Evolutionary conservation across 2,797 vertebrate genomes (phyloP).

Genomic region (Scolopax rusticola): DNA sequence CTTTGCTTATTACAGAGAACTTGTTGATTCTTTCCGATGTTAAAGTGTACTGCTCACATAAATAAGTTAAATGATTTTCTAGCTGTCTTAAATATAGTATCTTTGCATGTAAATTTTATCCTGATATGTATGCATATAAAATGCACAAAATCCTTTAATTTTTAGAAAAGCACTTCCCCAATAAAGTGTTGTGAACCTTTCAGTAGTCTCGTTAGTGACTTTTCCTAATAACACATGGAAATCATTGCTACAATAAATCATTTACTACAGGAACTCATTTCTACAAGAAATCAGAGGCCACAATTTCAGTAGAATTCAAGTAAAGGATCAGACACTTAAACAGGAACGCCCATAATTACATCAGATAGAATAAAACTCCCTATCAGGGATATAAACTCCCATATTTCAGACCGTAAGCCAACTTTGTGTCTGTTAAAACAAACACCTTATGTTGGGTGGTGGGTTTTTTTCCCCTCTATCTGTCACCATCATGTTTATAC

Average conservation of each 20-base stretch:
- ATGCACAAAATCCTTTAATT: neutral
- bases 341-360: neutral
- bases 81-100: neutral
- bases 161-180: neutral
- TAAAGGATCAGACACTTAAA: neutral
- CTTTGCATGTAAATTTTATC: neutral
- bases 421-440: neutral
- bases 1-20: neutral
- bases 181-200: neutral
- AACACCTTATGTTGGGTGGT: neutral
- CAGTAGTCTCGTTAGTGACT: neutral
- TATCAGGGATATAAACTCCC: neutral
- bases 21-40: neutral
- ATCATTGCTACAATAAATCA: neutral
- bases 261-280: neutral
- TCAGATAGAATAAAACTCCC: neutral
- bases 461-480: neutral
- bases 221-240: neutral
- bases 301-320: neutral
- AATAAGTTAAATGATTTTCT: conserved; percentile 3
- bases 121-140: neutral
- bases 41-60: neutral
- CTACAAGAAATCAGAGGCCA: neutral
- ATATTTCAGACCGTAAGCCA: neutral
- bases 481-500: neutral